Conservation (phyloP, 2,113 vertebrate species). For the Gavialis gangeticus region DNA sequence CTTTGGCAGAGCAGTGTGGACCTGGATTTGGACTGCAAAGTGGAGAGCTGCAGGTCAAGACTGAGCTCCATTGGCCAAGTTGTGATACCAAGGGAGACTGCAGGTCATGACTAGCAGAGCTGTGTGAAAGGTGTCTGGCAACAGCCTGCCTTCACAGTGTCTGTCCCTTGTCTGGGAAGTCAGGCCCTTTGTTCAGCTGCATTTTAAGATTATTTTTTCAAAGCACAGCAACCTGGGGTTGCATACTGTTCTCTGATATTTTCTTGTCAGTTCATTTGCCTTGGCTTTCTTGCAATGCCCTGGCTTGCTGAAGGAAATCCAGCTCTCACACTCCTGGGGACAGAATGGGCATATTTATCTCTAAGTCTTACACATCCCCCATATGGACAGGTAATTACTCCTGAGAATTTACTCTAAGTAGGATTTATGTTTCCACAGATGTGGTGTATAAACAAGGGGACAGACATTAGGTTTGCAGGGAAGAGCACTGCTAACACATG, state of each 20-base stretch:
- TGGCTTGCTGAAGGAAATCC: constrained; percentile 16
- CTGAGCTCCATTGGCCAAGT: not conserved
- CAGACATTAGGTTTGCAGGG: not conserved
- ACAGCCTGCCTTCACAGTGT: not conserved
- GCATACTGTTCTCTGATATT: not conserved
- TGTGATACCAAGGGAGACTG: fast-evolving
- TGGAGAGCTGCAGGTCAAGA: fast-evolving
- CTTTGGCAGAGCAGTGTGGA: not conserved
- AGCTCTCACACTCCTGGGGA: not conserved
- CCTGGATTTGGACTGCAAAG: fast-evolving
- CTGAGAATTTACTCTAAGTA: constrained; percentile 16
- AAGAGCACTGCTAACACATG: not conserved
- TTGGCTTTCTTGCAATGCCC: not conserved
- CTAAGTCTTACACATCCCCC: not conserved
- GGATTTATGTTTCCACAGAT: constrained; percentile 50
- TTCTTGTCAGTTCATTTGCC: not conserved
- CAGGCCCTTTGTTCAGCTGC: fast-evolving
- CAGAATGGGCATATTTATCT: not conserved
- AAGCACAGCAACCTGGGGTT: not conserved
- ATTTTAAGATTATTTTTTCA: not conserved
- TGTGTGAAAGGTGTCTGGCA: not conserved
- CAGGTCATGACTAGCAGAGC: not conserved
- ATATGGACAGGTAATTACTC: not conserved
- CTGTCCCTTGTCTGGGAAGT: not conserved
- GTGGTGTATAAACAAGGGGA: not conserved